phyloP scores from a whole-genome alignment of 2,888 invertebrate genomes.

The Macrophya alboannulata region DNA sequence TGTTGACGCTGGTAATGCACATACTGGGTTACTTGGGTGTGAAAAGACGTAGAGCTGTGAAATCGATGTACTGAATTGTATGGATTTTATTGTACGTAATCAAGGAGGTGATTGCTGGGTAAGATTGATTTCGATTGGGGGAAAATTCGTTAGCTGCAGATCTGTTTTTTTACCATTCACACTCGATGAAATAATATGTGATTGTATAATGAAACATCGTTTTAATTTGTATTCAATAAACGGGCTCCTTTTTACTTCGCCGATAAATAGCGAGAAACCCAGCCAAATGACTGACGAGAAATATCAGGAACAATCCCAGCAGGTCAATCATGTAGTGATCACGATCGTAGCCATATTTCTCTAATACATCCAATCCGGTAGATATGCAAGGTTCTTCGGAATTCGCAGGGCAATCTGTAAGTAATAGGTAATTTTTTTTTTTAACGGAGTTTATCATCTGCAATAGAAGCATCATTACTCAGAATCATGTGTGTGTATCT shows the following conservation, averaged over 20 bases:
- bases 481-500: too few relatives aligned
- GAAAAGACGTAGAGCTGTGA: slow-evolving; percentile 62
- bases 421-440: neutral
- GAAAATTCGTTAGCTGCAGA: too few relatives aligned
- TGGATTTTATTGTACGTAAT: neutral
- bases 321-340: slow-evolving; percentile 82
- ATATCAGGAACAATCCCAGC: slow-evolving; percentile 80
- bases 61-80: slow-evolving; percentile 56
- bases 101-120: too few relatives aligned
- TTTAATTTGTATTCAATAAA: slow-evolving; percentile 77
- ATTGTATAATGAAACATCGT: neutral
- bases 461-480: too few relatives aligned
- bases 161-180: neutral
- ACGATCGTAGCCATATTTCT: slow-evolving; percentile 82
- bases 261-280: slow-evolving; percentile 82
- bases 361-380: slow-evolving; percentile 85
- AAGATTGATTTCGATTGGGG: too few relatives aligned
- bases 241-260: slow-evolving; percentile 82
- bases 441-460: too few relatives aligned
- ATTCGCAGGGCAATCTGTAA: slow-evolving; percentile 83
- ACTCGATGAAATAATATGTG: neutral
- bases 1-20: slow-evolving; percentile 64
- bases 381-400: slow-evolving; percentile 85
- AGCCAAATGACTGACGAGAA: slow-evolving; percentile 79
- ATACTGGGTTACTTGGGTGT: slow-evolving; percentile 67